Percentiles rank a stretch among this genome's conserved stretches.
phyloP scores from a whole-genome alignment of 2,888 invertebrate genomes.

The Tinea semifulvella region DNA sequence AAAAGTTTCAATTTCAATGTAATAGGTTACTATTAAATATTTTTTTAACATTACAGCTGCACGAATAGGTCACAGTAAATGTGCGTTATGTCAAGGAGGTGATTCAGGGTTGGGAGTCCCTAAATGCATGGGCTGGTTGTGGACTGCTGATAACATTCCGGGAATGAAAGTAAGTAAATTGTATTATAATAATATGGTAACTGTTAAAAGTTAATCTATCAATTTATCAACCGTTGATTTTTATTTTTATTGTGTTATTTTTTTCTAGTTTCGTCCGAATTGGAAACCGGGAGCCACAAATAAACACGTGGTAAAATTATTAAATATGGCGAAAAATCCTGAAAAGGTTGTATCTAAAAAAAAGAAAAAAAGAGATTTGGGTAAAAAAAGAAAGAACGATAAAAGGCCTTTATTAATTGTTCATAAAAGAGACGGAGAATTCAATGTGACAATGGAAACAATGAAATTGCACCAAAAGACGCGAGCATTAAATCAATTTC shows the following conservation, averaged over 20 bases:
- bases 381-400: constrained; percentile 34
- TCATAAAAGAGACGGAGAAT: constrained; percentile 52
- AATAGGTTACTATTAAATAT: background rate
- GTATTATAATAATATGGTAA: background rate
- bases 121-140: constrained; percentile 60
- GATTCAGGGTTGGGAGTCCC: constrained; percentile 30
- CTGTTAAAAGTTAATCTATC: background rate
- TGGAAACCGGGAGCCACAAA: constrained; percentile 57
- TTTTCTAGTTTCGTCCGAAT: constrained; percentile 45
- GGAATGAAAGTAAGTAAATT: constrained; percentile 41
- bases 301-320: constrained; percentile 44
- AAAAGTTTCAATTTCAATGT: background rate
- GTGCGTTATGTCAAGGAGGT: constrained; percentile 36
- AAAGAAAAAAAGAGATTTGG: constrained; percentile 32
- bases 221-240: constrained; percentile 4
- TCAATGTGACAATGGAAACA: constrained; percentile 52
- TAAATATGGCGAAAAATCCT: constrained; percentile 46
- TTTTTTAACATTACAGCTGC: constrained; percentile 35
- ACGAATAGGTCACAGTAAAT: constrained; percentile 51
- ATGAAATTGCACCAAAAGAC: constrained; percentile 44
- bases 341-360: constrained; percentile 39
- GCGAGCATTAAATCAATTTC: constrained; percentile 43
- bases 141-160: constrained; percentile 49
- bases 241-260: constrained; percentile 19
- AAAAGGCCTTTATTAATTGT: constrained; percentile 48